phyloP scores from a whole-genome alignment of 2,888 invertebrate species.

The Notodonta dromedarius region DNA sequence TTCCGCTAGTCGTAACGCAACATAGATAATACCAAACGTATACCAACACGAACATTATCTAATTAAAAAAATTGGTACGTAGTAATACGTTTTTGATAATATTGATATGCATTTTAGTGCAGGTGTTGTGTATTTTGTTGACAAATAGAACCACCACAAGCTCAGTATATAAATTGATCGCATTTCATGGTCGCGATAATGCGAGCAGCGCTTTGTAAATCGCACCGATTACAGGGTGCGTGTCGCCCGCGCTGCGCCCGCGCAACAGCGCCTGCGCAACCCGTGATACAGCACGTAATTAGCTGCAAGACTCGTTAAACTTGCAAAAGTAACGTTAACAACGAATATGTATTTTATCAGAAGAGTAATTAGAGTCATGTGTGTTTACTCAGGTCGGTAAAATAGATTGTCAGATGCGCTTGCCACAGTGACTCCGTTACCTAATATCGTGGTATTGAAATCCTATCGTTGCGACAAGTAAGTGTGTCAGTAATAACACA shows the following conservation, averaged over 20 bases:
- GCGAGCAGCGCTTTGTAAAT: slow-evolving; percentile 27
- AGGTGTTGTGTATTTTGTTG: no score
- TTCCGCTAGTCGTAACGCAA: no score
- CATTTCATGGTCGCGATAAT: slow-evolving; percentile 3
- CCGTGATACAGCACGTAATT: slow-evolving; percentile 42
- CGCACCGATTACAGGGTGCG: slow-evolving; percentile 20
- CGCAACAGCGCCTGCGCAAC: slow-evolving; percentile 16
- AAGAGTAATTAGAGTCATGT: slow-evolving; percentile 9
- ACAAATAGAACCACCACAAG: no score
- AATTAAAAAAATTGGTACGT: no score
- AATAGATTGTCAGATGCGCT: slow-evolving; percentile 22
- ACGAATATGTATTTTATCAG: slow-evolving; percentile 18
- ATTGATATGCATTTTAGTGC: no score
- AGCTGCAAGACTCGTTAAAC: slow-evolving; percentile 6
- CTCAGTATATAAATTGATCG: neutral
- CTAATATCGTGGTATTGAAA: slow-evolving; percentile 55
- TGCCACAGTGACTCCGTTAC: slow-evolving; percentile 65
- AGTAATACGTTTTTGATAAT: no score
- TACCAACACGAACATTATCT: no score
- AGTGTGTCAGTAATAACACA: slow-evolving; percentile 47
- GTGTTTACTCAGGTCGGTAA: neutral
- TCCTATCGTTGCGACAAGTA: slow-evolving; percentile 54
- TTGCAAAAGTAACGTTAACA: slow-evolving; percentile 5
- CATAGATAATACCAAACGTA: no score
- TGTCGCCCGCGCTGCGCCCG: slow-evolving; percentile 24